A percentile compares a stretch with the other conserved stretches of the same genome.
These are phyloP conservation scores for Magallana nippona DNA, from an alignment of 2,888 invertebrate species.

Conservation along the genomic window DNA sequence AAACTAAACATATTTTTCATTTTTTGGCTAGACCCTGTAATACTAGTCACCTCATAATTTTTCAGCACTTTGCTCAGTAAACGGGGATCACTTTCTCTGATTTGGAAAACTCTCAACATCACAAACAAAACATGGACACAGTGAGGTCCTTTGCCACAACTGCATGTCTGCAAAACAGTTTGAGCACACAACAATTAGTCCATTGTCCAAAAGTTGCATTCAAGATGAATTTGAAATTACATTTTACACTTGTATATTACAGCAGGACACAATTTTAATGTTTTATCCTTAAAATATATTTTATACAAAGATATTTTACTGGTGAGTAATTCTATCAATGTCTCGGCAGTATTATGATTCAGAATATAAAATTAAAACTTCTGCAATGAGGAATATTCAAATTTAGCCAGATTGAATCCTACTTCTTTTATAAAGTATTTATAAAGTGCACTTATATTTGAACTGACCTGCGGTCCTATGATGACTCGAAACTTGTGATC, in stretches of 20 bases:
- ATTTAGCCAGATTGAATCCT: too few species aligned
- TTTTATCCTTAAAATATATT: too few species aligned
- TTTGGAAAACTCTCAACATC: slow-evolving; percentile 81
- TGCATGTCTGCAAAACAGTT: slow-evolving; percentile 78
- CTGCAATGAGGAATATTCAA: background rate
- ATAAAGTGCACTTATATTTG: too few species aligned
- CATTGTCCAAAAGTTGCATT: too few species aligned
- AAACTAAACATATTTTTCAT: background rate
- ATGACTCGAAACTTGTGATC: slow-evolving; percentile 81
- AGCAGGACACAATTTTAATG: too few species aligned
- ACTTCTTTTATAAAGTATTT: too few species aligned
- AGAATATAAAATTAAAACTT: too few species aligned
- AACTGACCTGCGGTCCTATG: slow-evolving; percentile 81
- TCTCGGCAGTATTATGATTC: too few species aligned
- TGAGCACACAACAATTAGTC: background rate
- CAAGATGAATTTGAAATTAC: background rate
- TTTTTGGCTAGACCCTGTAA: too few species aligned
- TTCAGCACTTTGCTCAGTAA: slow-evolving; percentile 80
- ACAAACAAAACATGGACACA: slow-evolving; percentile 81
- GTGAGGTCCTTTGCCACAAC: slow-evolving; percentile 80
- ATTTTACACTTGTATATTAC: background rate
- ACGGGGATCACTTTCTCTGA: slow-evolving; percentile 78
- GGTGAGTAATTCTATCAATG: too few species aligned
- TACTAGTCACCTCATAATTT: slow-evolving; percentile 79
- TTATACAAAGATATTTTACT: too few species aligned